Base-by-base conservation (phyloP, 1,140 invertebrate species). In the Drosophila obscura region DNA sequence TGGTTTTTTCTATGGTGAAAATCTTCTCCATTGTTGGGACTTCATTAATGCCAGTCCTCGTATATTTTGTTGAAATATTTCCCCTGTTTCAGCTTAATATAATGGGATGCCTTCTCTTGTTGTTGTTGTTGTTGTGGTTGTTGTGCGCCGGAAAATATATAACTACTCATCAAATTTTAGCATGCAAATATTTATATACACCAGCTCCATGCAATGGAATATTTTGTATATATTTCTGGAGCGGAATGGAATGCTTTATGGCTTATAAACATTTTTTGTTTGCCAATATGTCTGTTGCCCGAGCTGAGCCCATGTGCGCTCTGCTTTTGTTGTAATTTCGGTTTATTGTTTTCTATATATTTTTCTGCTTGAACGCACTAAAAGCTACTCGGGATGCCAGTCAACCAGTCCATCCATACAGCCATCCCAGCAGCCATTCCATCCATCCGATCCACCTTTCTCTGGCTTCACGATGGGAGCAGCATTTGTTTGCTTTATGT, bases 321-420 rank as follows among this genome's bases (percentile, higher is more conserved):
- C 55, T 61, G 62, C 46, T 61, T 59, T 77, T 78, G 73, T 78
- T 85, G 82, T 87, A 87, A 85, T 87, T 85, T 82, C 71, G 71
- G 82, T 85, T 85, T 85, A 85, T 85, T 85, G 82, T 85, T 85
- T 85, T 88, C 82, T 85, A 85, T 85, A 85, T 85, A 85, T 85
- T 85, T 85, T 85, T 85, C 82, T 82, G 82, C 82, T 87, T 85
- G 78, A 85, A 82, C 78, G 83, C 82, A 85, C 82, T 85, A 85
- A 85, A 85, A 85, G 82, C 82, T 85, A 85, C 82, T 85, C 82
- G 51, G 69, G 51, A 62, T 78, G 78, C 57, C 78, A 85, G 82
- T 72, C 82, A 78, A 60, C 66, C 65, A 63, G 49, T 39, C 35
- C 35, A 13, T 39, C 35, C 31, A 7, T 28, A 7, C 6, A 28